phyloP scores from a whole-genome alignment of 2,113 vertebrate genomes.

The Apteryx mantelli region DNA sequence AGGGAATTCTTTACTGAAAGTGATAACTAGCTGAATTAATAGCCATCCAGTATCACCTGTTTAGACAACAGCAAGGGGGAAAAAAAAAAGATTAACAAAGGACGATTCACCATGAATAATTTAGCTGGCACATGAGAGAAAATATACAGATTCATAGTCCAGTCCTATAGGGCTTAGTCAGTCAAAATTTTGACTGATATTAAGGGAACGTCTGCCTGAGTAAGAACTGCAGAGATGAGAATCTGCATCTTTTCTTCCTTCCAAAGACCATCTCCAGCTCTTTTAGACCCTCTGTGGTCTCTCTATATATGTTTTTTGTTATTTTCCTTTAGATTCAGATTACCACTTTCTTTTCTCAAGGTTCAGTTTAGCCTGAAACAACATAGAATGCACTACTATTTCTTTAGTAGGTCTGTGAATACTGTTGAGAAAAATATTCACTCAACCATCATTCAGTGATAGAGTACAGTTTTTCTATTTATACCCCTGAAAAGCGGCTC shows the following conservation, averaged over 20 bases:
- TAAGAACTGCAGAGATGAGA: background rate
- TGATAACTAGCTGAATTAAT: constrained; percentile 42
- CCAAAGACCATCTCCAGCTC: background rate
- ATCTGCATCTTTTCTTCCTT: background rate
- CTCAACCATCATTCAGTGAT: background rate
- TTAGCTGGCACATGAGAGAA: background rate
- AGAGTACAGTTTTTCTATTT: background rate
- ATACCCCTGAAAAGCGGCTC: background rate
- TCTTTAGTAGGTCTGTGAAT: background rate
- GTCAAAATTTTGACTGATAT: background rate
- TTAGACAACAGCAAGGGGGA: background rate
- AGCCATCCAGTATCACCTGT: background rate
- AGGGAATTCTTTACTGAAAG: constrained; percentile 30
- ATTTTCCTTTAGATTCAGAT: background rate
- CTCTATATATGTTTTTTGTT: background rate
- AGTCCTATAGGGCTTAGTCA: background rate
- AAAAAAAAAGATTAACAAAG: background rate
- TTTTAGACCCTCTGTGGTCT: background rate
- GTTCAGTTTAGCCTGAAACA: background rate
- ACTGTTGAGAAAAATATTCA: background rate
- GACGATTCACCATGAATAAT: constrained; percentile 17
- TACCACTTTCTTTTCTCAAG: background rate
- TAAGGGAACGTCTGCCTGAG: background rate
- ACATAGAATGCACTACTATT: background rate
- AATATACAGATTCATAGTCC: background rate